Conservation (phyloP, 2,888 invertebrate genomes). For the Macropis europaea region DNA sequence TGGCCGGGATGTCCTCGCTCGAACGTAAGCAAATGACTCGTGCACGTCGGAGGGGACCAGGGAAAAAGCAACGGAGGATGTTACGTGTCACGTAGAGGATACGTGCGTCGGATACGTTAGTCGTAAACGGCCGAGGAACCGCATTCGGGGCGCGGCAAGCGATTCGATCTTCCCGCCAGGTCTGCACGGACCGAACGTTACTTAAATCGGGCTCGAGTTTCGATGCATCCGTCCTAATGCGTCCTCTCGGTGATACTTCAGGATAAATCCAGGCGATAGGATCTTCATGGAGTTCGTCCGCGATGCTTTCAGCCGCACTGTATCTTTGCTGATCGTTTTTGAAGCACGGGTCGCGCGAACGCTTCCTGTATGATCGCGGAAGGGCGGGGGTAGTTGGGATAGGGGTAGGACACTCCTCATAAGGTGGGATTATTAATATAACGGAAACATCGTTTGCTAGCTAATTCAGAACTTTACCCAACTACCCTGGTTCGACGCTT, state of each 20-base stretch:
- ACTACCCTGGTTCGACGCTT: too few species aligned
- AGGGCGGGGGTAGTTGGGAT: too few species aligned
- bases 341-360: neutral
- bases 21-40: constrained; percentile 70
- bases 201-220: constrained; percentile 42
- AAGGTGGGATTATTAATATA: too few species aligned
- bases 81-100: constrained; percentile 65
- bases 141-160: constrained; percentile 42
- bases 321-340: constrained; percentile 18
- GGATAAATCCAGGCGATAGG: constrained; percentile 38
- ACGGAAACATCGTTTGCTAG: too few species aligned
- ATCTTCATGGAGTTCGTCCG: constrained; percentile 26
- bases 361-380: neutral
- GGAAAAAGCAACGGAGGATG: constrained; percentile 31
- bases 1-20: constrained; percentile 63
- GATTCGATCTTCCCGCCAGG: constrained; percentile 54
- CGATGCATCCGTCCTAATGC: constrained; percentile 25
- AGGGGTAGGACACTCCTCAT: too few species aligned
- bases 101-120: constrained; percentile 69
- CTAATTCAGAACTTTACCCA: too few species aligned
- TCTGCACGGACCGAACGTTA: constrained; percentile 53
- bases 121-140: constrained; percentile 61
- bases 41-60: constrained; percentile 49
- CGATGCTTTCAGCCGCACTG: constrained; percentile 28
- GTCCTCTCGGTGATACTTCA: neutral